Evolutionary conservation across 2,797 vertebrate species (phyloP).

Genomic region (Gallinago solitaria): DNA sequence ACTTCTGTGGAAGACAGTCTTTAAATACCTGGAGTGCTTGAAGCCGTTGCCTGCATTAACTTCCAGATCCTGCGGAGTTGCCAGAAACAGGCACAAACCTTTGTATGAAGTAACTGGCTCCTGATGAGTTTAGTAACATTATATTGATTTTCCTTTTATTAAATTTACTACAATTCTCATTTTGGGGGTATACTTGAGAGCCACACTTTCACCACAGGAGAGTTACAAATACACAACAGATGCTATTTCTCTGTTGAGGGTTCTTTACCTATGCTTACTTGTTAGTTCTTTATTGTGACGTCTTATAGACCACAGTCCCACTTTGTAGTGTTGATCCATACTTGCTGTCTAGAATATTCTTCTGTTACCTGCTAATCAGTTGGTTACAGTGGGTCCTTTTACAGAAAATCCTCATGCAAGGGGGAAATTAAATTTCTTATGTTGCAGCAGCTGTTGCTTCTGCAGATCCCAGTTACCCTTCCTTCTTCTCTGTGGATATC

Average conservation of each 20-base stretch:
- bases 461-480: neutral
- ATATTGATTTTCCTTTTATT: neutral
- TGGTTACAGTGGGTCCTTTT: neutral
- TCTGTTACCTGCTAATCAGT: neutral
- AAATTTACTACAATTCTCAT: neutral
- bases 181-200: neutral
- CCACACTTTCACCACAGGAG: neutral
- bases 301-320: neutral
- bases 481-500: neutral
- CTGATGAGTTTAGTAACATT: neutral
- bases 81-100: neutral
- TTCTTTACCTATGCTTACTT: neutral
- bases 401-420: neutral
- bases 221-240: neutral
- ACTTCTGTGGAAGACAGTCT: neutral
- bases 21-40: slow-evolving; percentile 3
- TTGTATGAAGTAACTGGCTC: neutral
- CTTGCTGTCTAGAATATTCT: neutral
- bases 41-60: neutral
- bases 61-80: neutral
- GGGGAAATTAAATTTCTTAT: neutral
- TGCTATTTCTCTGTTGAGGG: neutral
- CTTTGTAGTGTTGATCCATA: neutral
- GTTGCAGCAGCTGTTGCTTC: neutral
- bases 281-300: neutral